Evolutionary conservation across 2,888 invertebrate species (phyloP).

Genomic region (Carcina quercana): DNA sequence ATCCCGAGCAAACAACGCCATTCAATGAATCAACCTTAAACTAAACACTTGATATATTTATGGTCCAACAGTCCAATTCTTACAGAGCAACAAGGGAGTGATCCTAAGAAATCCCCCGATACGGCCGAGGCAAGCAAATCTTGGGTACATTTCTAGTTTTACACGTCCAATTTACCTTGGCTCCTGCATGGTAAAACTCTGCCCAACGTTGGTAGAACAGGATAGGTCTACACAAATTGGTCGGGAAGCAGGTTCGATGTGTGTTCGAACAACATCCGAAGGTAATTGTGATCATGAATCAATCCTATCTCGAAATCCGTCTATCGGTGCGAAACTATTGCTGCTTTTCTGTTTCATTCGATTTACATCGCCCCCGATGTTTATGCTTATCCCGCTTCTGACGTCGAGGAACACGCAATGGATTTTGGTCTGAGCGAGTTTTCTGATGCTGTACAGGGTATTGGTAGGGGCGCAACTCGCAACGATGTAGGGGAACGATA

Average conservation of each 20-base stretch:
- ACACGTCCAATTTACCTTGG: neutral
- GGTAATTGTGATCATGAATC: slow-evolving; percentile 70
- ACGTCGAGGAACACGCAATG: slow-evolving; percentile 20
- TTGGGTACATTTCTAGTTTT: slow-evolving; percentile 32
- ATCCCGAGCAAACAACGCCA: slow-evolving; percentile 1
- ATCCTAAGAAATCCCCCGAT: slow-evolving; percentile 47
- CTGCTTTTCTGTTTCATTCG: slow-evolving; percentile 23
- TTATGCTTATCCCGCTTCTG: slow-evolving; percentile 9
- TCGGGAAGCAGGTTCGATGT: slow-evolving; percentile 29
- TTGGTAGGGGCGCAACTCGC: slow-evolving; percentile 23
- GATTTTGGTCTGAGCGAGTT: slow-evolving; percentile 10
- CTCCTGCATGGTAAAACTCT: neutral
- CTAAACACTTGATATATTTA: slow-evolving; percentile 52
- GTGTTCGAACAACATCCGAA: slow-evolving; percentile 51
- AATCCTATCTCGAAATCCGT: slow-evolving; percentile 57
- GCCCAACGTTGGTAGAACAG: slow-evolving; percentile 23
- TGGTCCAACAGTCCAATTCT: slow-evolving; percentile 41
- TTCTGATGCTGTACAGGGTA: neutral
- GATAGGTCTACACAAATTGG: slow-evolving; percentile 26
- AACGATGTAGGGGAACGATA: slow-evolving; percentile 36
- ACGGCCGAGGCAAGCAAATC: slow-evolving; percentile 35
- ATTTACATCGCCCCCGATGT: slow-evolving; percentile 27
- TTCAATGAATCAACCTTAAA: slow-evolving; percentile 28
- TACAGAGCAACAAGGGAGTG: slow-evolving; percentile 26
- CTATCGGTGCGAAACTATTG: slow-evolving; percentile 29